Conservation (phyloP, 2,797 vertebrate species). For the Yasuhikotakia modesta region DNA sequence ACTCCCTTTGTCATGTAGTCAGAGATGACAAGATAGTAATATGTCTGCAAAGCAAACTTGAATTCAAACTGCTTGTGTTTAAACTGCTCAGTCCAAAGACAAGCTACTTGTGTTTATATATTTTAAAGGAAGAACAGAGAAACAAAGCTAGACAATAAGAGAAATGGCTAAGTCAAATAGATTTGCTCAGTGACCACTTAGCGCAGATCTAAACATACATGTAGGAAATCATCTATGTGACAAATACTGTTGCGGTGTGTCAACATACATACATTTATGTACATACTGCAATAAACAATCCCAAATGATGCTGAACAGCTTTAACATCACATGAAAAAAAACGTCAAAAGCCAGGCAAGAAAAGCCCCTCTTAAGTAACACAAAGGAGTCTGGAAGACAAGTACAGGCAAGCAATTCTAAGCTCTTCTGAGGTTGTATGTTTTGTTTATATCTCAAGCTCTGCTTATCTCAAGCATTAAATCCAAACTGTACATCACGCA, state of each 20-base stretch:
- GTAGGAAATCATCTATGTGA: not conserved
- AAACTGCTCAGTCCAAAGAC: conserved; percentile 7
- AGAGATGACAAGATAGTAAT: conserved; percentile 19
- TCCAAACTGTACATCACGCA: conserved; percentile 4
- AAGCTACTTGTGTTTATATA: not conserved
- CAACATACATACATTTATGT: not conserved
- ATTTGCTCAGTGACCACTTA: no score
- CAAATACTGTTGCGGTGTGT: not conserved
- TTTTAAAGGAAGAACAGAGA: no score
- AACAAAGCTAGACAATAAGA: not conserved
- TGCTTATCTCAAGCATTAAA: not conserved
- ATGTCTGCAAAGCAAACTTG: not conserved
- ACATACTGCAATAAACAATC: not conserved
- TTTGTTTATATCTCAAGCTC: not conserved
- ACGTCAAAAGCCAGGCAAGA: not conserved
- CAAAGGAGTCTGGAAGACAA: conserved; percentile 16
- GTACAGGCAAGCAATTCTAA: conserved; percentile 30
- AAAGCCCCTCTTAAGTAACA: not conserved
- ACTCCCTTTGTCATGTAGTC: conserved; percentile 3
- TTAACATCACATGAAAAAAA: not conserved
- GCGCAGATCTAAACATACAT: not conserved
- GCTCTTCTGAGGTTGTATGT: not conserved
- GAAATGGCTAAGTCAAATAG: not conserved
- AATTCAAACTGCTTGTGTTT: conserved; percentile 3
- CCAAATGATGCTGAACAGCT: not conserved